Conservation (phyloP, 2,797 vertebrate genomes). For the Poeciliopsis infans region DNA sequence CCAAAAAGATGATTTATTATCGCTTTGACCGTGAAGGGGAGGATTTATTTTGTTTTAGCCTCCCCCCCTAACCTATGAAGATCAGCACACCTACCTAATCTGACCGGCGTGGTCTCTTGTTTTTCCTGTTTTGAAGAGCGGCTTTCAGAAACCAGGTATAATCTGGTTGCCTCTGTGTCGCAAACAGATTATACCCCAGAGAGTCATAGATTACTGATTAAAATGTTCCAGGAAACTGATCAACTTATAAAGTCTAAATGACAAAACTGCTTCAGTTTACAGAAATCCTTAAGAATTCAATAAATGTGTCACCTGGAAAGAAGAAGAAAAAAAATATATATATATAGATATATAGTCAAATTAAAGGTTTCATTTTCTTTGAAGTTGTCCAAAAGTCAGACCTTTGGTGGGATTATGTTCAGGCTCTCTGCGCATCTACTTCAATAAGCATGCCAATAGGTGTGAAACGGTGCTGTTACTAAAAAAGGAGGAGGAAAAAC, state of each 20-base stretch:
- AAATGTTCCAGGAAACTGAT: not conserved
- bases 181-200: not conserved
- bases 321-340: not conserved
- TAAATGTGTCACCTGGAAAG: not conserved
- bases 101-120: not conserved
- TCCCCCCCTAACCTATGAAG: not conserved
- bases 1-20: not conserved
- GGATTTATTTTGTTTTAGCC: not conserved
- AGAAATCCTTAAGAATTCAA: not conserved
- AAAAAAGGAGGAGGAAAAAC: not conserved
- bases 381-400: not conserved
- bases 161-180: not conserved
- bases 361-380: not conserved
- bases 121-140: not conserved
- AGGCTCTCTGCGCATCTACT: not conserved
- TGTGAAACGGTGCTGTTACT: not conserved
- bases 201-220: not conserved
- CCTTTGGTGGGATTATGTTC: not conserved
- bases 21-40: not conserved
- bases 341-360: not conserved
- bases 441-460: not conserved
- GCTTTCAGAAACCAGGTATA: not conserved
- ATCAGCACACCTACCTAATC: not conserved
- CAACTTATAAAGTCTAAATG: not conserved
- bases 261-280: not conserved